Evolutionary conservation across 2,797 vertebrate species (phyloP).

Genomic region (Meda fulgida): DNA sequence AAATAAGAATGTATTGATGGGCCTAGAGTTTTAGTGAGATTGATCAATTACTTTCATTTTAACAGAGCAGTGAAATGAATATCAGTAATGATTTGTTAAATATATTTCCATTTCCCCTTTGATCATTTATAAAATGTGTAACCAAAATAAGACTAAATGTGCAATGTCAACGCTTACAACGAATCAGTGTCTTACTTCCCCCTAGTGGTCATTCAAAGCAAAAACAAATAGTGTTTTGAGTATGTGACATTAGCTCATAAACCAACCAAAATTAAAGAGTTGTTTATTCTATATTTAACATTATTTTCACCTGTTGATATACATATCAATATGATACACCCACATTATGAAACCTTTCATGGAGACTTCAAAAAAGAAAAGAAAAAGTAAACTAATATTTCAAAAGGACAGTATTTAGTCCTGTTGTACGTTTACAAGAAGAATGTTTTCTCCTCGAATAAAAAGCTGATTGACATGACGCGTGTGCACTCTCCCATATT

Average conservation of each 20-base stretch:
- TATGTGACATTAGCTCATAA: neutral
- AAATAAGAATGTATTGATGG: neutral
- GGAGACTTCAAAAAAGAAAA: neutral
- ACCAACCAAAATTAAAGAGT: neutral
- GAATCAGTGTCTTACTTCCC: slow-evolving; percentile 70
- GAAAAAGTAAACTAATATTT: neutral
- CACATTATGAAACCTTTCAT: neutral
- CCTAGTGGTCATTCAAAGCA: slow-evolving; percentile 67
- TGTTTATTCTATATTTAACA: slow-evolving; percentile 34
- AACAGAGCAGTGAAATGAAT: neutral
- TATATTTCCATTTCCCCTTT: neutral
- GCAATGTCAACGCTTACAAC: slow-evolving; percentile 7
- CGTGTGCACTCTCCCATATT: slow-evolving; percentile 89
- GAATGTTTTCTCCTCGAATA: slow-evolving; percentile 92
- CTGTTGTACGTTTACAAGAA: slow-evolving; percentile 85
- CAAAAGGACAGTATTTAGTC: neutral
- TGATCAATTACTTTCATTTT: slow-evolving; percentile 15
- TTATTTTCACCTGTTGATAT: slow-evolving; percentile 62
- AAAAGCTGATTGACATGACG: slow-evolving; percentile 97
- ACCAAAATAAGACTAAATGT: neutral
- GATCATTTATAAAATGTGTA: neutral
- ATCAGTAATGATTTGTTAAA: neutral
- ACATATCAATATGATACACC: slow-evolving; percentile 81
- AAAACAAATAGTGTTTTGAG: neutral
- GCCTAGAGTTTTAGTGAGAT: neutral